Base-by-base conservation (phyloP, 2,888 invertebrate genomes). In the Cerceris rybyensis region DNA sequence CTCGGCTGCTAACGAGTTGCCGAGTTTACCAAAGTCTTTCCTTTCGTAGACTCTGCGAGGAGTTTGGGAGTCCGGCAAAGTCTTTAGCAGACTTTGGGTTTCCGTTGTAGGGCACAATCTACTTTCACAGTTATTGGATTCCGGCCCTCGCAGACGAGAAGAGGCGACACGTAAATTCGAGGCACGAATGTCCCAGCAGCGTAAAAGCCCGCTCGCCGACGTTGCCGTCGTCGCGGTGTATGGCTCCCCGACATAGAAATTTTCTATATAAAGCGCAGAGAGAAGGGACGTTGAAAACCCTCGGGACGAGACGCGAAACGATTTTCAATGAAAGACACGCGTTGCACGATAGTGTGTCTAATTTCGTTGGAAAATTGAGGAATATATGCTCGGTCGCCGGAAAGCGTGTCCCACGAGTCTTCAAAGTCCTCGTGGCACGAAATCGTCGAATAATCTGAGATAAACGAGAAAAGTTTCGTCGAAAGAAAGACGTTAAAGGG, bases 71-170 rank as follows among this genome's bases (percentile, higher is more conserved):
- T 75, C 71, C 52, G 41, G 41, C 50, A 63, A 54, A 58, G 67
- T 75, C 58, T 73, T 70, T 70, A 52, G 64, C 46, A 64, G 64
- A 73, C 59, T 74, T 28, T 64, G 50, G 55, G 59, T 55, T 58
- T 61, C 58, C 65, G 60, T 58, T 64, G 59, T 50, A 52, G 41
- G 52, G 61, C 55, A 42, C 72, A 81, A 78, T 75, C 78, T 75
- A 66, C 78, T 70, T 72, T 75, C 84, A 78, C 61, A 71, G 75
- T 82, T 82, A 82, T 83, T 81, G 82, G 78, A 78, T 81, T 81
- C 63, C 58, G 55, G 68, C 59, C 65, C 67, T 70, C 67, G 63
- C 63, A 50, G 71, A 70, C 75, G 71, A 70, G 71, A 58, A 64
- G 17, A 28, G 16, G 54, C 52, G 59, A 55, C 57, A 64, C 65